These are phyloP conservation scores for Tuberolachnus salignus DNA, from an alignment of 2,888 invertebrate genomes.

Conservation along the genomic window DNA sequence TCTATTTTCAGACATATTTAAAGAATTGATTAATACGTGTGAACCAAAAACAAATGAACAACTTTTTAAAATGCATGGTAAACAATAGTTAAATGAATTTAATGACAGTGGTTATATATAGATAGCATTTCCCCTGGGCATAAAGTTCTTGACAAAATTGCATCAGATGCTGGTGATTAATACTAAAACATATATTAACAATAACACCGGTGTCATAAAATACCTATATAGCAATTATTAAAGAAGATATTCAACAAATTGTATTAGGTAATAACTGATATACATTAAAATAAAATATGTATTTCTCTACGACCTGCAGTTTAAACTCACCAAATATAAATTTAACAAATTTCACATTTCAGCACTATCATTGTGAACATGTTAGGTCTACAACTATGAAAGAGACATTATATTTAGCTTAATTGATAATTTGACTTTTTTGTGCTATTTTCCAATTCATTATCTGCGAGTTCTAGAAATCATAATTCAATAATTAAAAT, in stretches of 20 bases:
- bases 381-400: too few relatives aligned
- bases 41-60: slow-evolving; percentile 35
- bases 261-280: slow-evolving; percentile 68
- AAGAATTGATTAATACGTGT: slow-evolving; percentile 43
- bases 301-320: too few relatives aligned
- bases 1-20: slow-evolving; percentile 46
- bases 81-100: slow-evolving; percentile 31
- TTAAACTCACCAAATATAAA: too few relatives aligned
- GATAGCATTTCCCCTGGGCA: slow-evolving; percentile 38
- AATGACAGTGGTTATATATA: slow-evolving; percentile 39
- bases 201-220: too few relatives aligned
- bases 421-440: too few relatives aligned
- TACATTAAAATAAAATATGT: too few relatives aligned
- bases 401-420: too few relatives aligned
- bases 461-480: background rate
- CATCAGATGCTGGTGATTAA: slow-evolving; percentile 55
- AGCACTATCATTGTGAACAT: too few relatives aligned
- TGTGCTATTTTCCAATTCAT: too few relatives aligned
- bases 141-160: slow-evolving; percentile 47
- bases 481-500: slow-evolving; percentile 34
- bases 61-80: slow-evolving; percentile 35
- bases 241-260: slow-evolving; percentile 72
- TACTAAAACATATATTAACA: background rate
- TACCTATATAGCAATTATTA: too few relatives aligned
- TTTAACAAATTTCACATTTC: too few relatives aligned